Evolutionary conservation across 2,113 vertebrate genomes (phyloP).

Genomic region (Isichthys henryi): DNA sequence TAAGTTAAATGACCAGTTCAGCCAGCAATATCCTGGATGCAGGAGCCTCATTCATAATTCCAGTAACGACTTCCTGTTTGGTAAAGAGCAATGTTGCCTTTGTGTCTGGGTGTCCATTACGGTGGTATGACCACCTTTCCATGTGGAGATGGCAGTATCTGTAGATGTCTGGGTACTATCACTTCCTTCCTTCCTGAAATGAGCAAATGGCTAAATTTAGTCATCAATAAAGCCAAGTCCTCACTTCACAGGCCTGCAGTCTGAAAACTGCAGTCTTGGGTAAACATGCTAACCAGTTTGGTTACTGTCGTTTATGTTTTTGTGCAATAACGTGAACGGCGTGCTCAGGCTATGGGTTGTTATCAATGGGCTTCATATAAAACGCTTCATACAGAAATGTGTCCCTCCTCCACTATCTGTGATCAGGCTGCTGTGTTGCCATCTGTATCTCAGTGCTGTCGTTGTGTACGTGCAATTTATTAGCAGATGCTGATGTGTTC

Average conservation of each 20-base stretch:
- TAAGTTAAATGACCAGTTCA: neutral
- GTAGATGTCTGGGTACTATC: neutral
- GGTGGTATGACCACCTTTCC: neutral
- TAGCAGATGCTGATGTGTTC: neutral
- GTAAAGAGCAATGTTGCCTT: neutral
- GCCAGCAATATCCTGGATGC: neutral
- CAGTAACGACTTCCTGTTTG: neutral
- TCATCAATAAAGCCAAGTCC: neutral
- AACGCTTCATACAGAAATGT: neutral
- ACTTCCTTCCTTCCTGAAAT: constrained; percentile 3
- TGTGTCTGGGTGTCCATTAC: neutral
- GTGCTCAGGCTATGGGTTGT: neutral
- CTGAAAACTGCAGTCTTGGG: neutral
- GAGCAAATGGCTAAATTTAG: neutral
- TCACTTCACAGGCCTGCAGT: too few species aligned
- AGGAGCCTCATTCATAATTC: too few species aligned
- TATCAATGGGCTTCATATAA: neutral
- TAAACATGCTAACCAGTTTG: neutral
- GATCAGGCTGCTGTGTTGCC: neutral
- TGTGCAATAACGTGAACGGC: neutral
- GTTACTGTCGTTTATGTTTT: neutral
- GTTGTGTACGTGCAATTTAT: neutral
- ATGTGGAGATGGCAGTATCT: neutral
- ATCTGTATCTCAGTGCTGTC: neutral
- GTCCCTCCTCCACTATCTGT: neutral